Evolutionary conservation across 2,113 vertebrate genomes (phyloP), one percentile per base, ranked within the genome.

Genomic region (Arenaria interpres): DNA sequence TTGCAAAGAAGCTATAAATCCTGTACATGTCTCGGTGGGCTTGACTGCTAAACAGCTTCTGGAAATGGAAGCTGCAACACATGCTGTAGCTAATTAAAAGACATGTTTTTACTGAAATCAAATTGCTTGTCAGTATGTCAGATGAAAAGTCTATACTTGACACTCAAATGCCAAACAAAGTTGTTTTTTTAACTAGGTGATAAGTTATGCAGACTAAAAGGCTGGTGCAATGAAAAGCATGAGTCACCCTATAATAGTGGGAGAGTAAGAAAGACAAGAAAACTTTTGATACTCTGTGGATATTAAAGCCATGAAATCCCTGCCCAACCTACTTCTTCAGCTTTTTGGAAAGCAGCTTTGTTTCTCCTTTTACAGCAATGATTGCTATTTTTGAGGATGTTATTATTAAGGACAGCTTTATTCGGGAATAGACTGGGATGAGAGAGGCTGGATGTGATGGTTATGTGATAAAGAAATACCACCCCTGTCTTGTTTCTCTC

Each of bases 1-100:
- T 97, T 95, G 89, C 92, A 95, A 94, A 95, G 97, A 95, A 94
- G 85, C 94, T 93, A 94, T 93, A 94, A 97, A 94, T 96, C 85
- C 90, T 89, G 63, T 96, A 90, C 85, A 76, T 94, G 78, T 96
- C 87, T 96, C 73, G 57, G 59, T 71, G 74, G 95, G 88, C 80
- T 68, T 93, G 89, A 90, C 96, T 94, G 48, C 45, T 91, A 86
- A 96, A 94, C 92, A 95, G 56, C 59, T 96, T 97, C 95, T 86
- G 93, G 96, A 98, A 96, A 96, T 84, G 91, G 91, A 95, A 96
- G 73, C 91, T 84, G 84, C 79, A 96, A 83, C 77, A 94, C 82
- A 91, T 59, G 79, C 77, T 81, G 67, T 53, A 97, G 57, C 62
- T 96, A 97, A 95, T 82, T 89, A 64, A 74, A 81, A 82, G 87